A percentile compares a stretch with the other conserved stretches of the same genome.
Conservation (phyloP, 2,888 invertebrate genomes). For the Diplazon laetatorius region DNA sequence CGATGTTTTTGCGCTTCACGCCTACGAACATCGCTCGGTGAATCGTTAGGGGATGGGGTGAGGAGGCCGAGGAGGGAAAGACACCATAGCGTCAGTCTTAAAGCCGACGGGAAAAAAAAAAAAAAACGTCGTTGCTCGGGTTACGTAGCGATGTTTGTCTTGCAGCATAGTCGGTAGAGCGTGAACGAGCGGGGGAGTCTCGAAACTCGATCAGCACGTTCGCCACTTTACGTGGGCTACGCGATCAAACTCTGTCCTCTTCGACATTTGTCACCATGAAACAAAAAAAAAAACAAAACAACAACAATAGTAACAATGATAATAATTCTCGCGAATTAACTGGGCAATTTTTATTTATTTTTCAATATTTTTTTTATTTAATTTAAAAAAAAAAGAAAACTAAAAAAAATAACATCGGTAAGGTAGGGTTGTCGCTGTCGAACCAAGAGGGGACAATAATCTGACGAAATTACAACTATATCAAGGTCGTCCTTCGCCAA, state of each 20-base stretch:
- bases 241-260: constrained; percentile 16
- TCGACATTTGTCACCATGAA: constrained; percentile 20
- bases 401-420: too few relatives aligned
- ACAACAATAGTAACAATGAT: too few relatives aligned
- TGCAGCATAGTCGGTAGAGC: constrained; percentile 36
- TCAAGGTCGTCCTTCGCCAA: too few relatives aligned
- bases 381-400: too few relatives aligned
- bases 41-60: background rate
- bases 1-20: background rate
- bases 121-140: constrained; percentile 60
- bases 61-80: too few relatives aligned
- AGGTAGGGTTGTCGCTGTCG: too few relatives aligned
- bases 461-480: too few relatives aligned
- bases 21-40: constrained; percentile 4
- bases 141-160: constrained; percentile 58
- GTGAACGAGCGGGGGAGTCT: constrained; percentile 27
- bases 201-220: constrained; percentile 50
- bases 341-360: too few relatives aligned
- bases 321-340: too few relatives aligned
- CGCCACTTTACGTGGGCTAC: constrained; percentile 29
- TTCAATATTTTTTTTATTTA: too few relatives aligned
- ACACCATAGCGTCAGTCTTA: constrained; percentile 31
- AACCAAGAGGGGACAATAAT: too few relatives aligned
- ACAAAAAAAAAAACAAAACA: too few relatives aligned
- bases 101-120: constrained; percentile 57